Evolutionary conservation across 2,888 invertebrate genomes (phyloP), one percentile per base, ranked within the genome.

Genomic region (Autographa pulchrina): DNA sequence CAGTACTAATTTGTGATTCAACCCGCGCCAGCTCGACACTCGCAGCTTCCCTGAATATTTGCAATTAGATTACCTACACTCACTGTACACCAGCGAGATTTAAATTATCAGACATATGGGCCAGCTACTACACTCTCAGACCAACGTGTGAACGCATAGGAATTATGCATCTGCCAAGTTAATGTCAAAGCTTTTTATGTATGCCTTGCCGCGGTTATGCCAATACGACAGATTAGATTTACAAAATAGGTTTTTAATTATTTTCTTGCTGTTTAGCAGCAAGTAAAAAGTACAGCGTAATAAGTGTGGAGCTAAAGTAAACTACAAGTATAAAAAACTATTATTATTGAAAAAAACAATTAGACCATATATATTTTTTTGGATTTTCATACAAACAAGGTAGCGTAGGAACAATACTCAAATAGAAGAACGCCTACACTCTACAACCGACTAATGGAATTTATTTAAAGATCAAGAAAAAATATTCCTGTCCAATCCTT

Each of bases 1-100:
- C 70, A 8, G 59, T 38, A 7, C 20, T 88, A 85, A 88, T 89
- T 88, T 86, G 70, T 74, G 73, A 90, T 89, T 89, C 89, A 85
- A 62, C 76, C 77, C 85, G 76, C 87, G 83, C 80, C 65, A 77
- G 70, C 71, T 38, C 66, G 60, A 63, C 78, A 74, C 78, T 79
- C 81, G 77, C 75, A 83, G 82, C 83, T 72, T 68, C 75, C 75
- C 81, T 84, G 90, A 88, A 89, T 90, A 90, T 91, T 91, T 90
- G 88, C 89, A 90, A 91, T 90, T 90, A 88, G 87, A 91, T 91
- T 91, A 90, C 89, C 80, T 81, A 83, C 86, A 84, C 74, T 65
- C 80, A 70, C 78, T 82, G 76, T 79, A 80, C 77, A 77, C 67
- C 70, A 72, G 71, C 68, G 84, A 85, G 86, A 87, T 90, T 89